phyloP scores from a whole-genome alignment of 1,140 invertebrate species.

The Catajapyx aquilonaris region DNA sequence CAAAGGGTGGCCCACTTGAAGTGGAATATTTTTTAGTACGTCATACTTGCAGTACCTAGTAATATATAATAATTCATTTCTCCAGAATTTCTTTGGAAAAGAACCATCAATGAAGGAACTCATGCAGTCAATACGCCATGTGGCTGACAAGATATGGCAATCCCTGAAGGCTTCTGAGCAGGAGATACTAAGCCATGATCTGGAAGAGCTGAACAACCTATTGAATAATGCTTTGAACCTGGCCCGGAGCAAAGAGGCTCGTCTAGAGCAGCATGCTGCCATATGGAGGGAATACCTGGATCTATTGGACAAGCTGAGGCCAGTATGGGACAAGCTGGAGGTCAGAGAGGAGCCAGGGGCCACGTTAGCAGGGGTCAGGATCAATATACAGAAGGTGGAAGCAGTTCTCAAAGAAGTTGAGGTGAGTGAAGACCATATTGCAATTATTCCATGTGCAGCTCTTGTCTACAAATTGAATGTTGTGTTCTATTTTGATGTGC shows the following conservation, averaged over 20 bases:
- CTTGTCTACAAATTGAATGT: too few relatives aligned
- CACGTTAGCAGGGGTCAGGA: conserved; percentile 49
- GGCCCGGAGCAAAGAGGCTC: conserved; percentile 48
- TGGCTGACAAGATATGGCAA: conserved; percentile 67
- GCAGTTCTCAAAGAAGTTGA: conserved; percentile 54
- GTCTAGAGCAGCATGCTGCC: conserved; percentile 50
- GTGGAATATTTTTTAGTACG: too few relatives aligned
- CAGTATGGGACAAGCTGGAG: conserved; percentile 43
- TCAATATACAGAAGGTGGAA: conserved; percentile 56
- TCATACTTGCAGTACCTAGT: too few relatives aligned
- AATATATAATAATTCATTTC: conserved; percentile 7
- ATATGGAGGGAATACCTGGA: conserved; percentile 60
- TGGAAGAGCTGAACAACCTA: conserved; percentile 50
- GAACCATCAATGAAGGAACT: conserved; percentile 54
- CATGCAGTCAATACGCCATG: conserved; percentile 57
- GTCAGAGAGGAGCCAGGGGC: conserved; percentile 52
- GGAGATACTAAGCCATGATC: conserved; percentile 53
- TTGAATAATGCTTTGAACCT: conserved; percentile 61
- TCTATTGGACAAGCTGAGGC: conserved; percentile 47
- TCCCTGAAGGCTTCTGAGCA: conserved; percentile 55
- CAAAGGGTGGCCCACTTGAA: too few relatives aligned
- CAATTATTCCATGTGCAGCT: too few relatives aligned
- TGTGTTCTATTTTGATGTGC: too few relatives aligned
- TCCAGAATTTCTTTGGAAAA: conserved; percentile 48
- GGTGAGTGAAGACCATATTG: too few relatives aligned